Evolutionary conservation across 2,888 invertebrate genomes (phyloP).

Genomic region (Drosophila merina): DNA sequence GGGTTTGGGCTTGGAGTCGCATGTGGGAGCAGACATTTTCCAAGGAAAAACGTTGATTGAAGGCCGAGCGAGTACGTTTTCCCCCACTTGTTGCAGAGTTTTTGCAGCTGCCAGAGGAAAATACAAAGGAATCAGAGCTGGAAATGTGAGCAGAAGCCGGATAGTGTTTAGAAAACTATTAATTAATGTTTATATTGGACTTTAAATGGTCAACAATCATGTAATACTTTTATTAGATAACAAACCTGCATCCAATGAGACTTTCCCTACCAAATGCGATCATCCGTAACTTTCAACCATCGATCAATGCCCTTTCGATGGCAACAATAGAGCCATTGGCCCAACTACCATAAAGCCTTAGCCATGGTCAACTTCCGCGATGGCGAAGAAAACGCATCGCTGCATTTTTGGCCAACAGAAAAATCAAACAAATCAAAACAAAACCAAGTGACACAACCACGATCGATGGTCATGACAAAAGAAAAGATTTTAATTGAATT

Average conservation of each 20-base stretch:
- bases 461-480: constrained; percentile 65
- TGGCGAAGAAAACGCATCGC: constrained; percentile 48
- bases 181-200: background rate
- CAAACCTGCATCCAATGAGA: constrained; percentile 13
- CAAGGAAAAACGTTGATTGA: constrained; percentile 69
- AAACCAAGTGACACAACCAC: constrained; percentile 43
- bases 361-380: constrained; percentile 64
- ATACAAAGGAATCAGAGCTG: background rate
- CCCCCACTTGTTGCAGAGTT: too few species aligned
- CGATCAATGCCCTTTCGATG: constrained; percentile 61
- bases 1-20: constrained; percentile 1
- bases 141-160: background rate
- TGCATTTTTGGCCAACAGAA: constrained; percentile 47
- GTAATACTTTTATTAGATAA: constrained; percentile 13
- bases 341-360: constrained; percentile 14
- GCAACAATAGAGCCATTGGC: constrained; percentile 11
- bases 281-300: constrained; percentile 56
- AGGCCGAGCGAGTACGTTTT: constrained; percentile 34
- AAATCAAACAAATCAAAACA: constrained; percentile 44
- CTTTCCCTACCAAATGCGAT: constrained; percentile 44
- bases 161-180: background rate
- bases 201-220: background rate
- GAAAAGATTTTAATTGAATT: constrained; percentile 79
- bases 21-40: constrained; percentile 42
- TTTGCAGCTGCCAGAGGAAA: constrained; percentile 9